phyloP scores from a whole-genome alignment of 2,113 vertebrate species.

The Chaetura pelagica region DNA sequence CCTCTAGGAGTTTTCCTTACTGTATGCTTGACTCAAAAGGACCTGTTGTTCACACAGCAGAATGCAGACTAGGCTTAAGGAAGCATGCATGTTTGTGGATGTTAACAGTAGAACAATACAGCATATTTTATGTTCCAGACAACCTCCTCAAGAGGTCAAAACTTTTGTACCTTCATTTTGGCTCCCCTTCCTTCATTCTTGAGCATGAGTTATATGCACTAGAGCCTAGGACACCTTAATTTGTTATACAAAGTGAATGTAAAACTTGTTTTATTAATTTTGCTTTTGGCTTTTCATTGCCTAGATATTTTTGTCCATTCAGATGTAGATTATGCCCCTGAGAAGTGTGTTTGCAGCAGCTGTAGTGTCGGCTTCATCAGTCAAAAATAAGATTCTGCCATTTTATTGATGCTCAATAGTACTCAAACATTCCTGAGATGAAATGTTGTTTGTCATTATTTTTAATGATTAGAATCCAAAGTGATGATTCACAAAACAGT shows the following conservation, averaged over 20 bases:
- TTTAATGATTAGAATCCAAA: background rate
- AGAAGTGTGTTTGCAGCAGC: background rate
- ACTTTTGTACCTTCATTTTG: background rate
- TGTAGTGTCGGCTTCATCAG: slow-evolving; percentile 20
- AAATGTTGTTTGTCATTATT: background rate
- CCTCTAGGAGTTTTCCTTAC: background rate
- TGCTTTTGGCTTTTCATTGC: background rate
- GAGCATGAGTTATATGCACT: background rate
- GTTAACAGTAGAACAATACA: background rate
- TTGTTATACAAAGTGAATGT: background rate
- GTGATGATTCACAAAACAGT: background rate
- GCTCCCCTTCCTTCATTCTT: background rate
- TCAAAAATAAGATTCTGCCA: slow-evolving; percentile 11
- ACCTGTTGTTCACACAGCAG: background rate
- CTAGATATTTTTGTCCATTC: background rate
- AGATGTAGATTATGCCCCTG: background rate
- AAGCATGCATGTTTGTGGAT: background rate
- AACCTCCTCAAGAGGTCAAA: background rate
- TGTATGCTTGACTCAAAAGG: background rate
- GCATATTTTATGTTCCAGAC: background rate
- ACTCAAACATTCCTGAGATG: background rate
- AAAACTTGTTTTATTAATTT: background rate
- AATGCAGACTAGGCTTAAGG: background rate
- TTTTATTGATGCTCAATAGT: slow-evolving; percentile 7
- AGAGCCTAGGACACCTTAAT: background rate